These are phyloP conservation scores for Suricata suricatta DNA, from an alignment of 2,113 vertebrate genomes.

Conservation along the genomic window DNA sequence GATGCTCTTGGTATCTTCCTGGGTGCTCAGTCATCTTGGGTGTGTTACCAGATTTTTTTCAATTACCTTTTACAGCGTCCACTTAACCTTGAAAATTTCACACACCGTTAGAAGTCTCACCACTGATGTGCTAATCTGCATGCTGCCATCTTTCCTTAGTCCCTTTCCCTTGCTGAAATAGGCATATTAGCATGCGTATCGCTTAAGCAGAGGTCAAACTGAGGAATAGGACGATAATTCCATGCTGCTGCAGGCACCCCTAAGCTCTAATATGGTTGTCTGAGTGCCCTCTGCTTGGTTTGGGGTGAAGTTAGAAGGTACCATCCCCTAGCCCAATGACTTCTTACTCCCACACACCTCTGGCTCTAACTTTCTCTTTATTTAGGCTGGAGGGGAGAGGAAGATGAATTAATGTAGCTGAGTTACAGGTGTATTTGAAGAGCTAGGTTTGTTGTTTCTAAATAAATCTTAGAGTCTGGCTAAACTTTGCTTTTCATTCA, in stretches of 20 bases:
- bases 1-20: background rate
- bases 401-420: background rate
- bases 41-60: background rate
- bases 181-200: background rate
- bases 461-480: background rate
- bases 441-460: background rate
- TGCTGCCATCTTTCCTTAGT: background rate
- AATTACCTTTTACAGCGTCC: background rate
- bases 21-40: background rate
- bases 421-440: background rate
- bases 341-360: background rate
- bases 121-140: background rate
- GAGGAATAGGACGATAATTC: background rate
- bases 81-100: background rate
- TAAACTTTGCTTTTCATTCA: background rate
- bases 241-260: background rate
- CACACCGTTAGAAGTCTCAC: background rate
- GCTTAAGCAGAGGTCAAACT: background rate
- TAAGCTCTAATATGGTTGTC: background rate
- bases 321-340: background rate
- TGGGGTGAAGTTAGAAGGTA: background rate
- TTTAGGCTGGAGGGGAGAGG: background rate
- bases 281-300: background rate
- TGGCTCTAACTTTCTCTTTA: background rate
- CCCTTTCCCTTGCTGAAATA: background rate